Evolutionary conservation across 2,797 vertebrate genomes (phyloP).

Genomic region (Lemur catta): DNA sequence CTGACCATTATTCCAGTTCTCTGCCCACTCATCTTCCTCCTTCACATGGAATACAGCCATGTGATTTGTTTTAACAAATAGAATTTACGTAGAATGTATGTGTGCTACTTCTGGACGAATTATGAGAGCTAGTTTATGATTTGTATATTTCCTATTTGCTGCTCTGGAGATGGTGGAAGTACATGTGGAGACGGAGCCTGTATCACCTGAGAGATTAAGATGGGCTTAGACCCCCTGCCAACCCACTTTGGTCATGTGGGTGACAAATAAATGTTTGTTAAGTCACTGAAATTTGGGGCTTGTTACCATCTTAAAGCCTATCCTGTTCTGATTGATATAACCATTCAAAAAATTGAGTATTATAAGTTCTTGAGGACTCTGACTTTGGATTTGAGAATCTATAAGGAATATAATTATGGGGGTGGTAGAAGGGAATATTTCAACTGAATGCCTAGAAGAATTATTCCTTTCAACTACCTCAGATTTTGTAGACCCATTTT

Average conservation of each 20-base stretch:
- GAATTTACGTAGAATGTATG: background rate
- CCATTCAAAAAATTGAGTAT: background rate
- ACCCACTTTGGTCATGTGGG: background rate
- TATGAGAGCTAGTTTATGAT: background rate
- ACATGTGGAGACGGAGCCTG: background rate
- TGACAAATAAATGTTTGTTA: slow-evolving; percentile 17
- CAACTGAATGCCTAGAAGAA: background rate
- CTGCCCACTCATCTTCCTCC: background rate
- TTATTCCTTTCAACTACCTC: background rate
- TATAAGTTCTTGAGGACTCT: background rate
- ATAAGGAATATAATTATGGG: slow-evolving; percentile 13
- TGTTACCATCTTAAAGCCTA: background rate
- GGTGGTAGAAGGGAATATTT: slow-evolving; percentile 3
- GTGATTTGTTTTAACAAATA: background rate
- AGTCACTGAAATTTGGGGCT: background rate
- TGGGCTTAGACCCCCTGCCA: background rate
- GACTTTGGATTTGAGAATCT: slow-evolving; percentile 28
- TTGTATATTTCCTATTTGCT: background rate
- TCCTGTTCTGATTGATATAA: background rate
- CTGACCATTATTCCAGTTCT: background rate
- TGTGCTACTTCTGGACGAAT: background rate
- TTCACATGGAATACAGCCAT: background rate
- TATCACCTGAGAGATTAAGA: background rate
- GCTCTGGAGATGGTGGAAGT: background rate
- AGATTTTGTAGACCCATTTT: background rate